Percentiles rank a stretch among this genome's conserved stretches.
Conservation (phyloP, 2,113 vertebrate species). For the Mola mola region DNA sequence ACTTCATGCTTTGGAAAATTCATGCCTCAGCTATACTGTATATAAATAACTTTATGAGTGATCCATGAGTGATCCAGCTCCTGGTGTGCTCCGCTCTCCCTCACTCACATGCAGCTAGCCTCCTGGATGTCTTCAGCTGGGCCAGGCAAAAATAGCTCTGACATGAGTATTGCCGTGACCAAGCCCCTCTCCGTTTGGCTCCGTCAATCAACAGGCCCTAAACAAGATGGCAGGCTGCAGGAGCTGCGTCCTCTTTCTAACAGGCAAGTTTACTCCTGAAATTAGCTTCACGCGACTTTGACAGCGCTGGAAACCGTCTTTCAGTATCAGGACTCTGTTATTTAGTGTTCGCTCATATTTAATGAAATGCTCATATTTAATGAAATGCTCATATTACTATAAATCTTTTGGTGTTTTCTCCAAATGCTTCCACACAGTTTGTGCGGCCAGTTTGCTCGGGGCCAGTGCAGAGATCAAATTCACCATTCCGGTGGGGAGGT, state of each 20-base stretch:
- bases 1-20: neutral
- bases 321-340: neutral
- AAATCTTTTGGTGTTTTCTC: constrained; percentile 5
- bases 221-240: constrained; percentile 80
- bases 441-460: constrained; percentile 52
- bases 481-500: constrained; percentile 70
- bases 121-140: constrained; percentile 58
- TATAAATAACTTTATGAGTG: too few species aligned
- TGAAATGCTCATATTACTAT: too few species aligned
- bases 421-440: constrained; percentile 56
- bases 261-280: constrained; percentile 75
- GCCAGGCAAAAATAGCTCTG: constrained; percentile 74
- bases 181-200: constrained; percentile 69
- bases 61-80: too few species aligned
- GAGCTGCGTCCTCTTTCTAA: constrained; percentile 69
- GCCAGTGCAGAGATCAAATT: constrained; percentile 72
- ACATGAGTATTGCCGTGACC: constrained; percentile 41
- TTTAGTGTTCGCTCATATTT: too few species aligned
- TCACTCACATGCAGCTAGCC: constrained; percentile 16
- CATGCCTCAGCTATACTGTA: neutral
- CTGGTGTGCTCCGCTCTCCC: neutral
- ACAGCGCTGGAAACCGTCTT: fast-evolving
- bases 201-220: constrained; percentile 81
- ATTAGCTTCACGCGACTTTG: neutral
- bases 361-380: too few species aligned